Evolutionary conservation across 1,140 invertebrate genomes (phyloP).

Genomic region (Megalonaias nervosa): DNA sequence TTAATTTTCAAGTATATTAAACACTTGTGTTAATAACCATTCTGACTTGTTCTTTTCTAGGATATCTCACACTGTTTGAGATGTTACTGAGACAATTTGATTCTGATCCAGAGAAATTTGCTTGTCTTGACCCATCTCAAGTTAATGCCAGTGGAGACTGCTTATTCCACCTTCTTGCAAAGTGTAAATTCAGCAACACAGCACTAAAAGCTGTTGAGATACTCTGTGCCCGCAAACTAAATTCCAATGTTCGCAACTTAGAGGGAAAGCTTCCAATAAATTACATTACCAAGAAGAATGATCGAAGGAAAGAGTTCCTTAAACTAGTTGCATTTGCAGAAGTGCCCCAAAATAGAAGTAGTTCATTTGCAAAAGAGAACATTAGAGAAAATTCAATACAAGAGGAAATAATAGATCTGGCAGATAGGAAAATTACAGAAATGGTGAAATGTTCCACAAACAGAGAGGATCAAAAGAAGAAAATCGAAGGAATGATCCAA

Average conservation of each 20-base stretch:
- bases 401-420: conserved; percentile 13
- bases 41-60: too few species aligned
- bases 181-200: conserved; percentile 46
- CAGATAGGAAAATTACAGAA: conserved; percentile 5
- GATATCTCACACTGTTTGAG: conserved; percentile 47
- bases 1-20: too few species aligned
- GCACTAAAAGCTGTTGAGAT: conserved; percentile 53
- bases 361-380: neutral
- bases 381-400: conserved; percentile 15
- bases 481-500: conserved; percentile 40
- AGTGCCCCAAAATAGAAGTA: neutral
- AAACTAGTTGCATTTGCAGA: conserved; percentile 25
- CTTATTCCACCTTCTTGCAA: conserved; percentile 53
- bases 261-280: conserved; percentile 50
- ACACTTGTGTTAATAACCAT: too few species aligned
- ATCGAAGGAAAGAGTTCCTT: conserved; percentile 52
- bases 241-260: conserved; percentile 44
- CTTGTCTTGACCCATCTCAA: conserved; percentile 37
- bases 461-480: conserved; percentile 29
- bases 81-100: conserved; percentile 44
- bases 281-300: conserved; percentile 52
- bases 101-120: conserved; percentile 39
- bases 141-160: conserved; percentile 48
- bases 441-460: conserved; percentile 11
- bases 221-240: conserved; percentile 45